These are phyloP conservation scores for Cotesia typhae DNA, from an alignment of 1,140 invertebrate species.

Conservation along the genomic window DNA sequence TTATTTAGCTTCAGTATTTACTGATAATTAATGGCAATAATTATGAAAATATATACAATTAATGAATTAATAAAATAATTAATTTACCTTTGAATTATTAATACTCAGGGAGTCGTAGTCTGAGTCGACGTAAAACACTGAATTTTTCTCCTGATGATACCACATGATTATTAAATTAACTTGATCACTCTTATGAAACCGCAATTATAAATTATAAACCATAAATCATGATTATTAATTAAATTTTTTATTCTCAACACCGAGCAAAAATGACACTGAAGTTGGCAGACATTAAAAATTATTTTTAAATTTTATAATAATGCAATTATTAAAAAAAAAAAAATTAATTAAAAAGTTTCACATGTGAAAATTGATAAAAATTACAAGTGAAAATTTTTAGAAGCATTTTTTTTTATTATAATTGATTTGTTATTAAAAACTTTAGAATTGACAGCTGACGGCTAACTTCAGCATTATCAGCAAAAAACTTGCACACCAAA, in stretches of 20 bases:
- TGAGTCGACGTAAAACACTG: slow-evolving; percentile 55
- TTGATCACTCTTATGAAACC: background rate
- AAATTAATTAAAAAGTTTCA: no score
- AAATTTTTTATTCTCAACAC: background rate
- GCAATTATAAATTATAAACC: background rate
- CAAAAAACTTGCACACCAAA: no score
- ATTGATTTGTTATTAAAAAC: no score
- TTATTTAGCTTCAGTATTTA: background rate
- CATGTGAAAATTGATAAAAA: no score
- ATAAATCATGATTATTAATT: background rate
- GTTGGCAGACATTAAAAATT: no score
- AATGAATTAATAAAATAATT: slow-evolving; percentile 4
- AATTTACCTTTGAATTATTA: slow-evolving; percentile 44
- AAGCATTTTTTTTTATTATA: no score
- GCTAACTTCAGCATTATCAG: no score
- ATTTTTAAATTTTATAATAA: no score
- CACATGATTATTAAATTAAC: slow-evolving; percentile 44
- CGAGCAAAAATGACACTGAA: no score
- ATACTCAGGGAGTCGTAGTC: slow-evolving; percentile 42
- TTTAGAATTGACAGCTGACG: no score
- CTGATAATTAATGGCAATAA: background rate
- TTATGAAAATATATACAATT: background rate
- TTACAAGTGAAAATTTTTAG: no score
- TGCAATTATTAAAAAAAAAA: no score
- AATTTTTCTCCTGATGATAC: slow-evolving; percentile 50